These are phyloP conservation scores for Monochamus saltuarius DNA, from an alignment of 1,140 invertebrate genomes.

Conservation along the genomic window DNA sequence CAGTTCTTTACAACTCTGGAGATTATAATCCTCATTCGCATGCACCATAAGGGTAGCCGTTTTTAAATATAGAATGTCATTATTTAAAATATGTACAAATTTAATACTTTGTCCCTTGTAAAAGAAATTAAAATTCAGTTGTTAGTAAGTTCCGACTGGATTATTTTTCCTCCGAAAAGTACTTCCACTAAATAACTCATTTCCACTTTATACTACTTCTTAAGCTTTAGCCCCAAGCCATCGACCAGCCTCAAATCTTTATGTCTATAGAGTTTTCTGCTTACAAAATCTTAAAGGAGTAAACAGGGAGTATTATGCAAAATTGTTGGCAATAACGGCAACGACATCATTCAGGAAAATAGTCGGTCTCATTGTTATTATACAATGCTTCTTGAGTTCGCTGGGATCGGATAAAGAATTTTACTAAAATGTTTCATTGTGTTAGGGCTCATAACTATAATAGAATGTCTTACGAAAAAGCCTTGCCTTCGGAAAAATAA, in stretches of 20 bases:
- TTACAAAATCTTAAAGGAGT: constrained; percentile 29
- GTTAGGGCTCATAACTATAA: constrained; percentile 24
- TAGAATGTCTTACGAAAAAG: constrained; percentile 10
- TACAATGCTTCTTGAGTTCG: constrained; percentile 26
- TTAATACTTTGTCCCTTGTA: too few species aligned
- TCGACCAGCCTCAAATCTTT: constrained; percentile 18
- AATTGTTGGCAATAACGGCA: constrained; percentile 30
- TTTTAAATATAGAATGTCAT: too few species aligned
- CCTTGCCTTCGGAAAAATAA: too few species aligned
- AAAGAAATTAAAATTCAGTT: too few species aligned
- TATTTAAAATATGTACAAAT: too few species aligned
- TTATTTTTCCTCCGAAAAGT: too few species aligned
- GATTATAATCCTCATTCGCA: too few species aligned
- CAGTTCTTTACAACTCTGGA: too few species aligned
- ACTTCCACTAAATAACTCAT: constrained; percentile 11
- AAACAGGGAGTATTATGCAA: constrained; percentile 32
- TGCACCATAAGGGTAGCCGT: too few species aligned
- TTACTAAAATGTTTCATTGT: constrained; percentile 20
- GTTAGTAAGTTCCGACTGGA: too few species aligned
- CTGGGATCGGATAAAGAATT: constrained; percentile 16
- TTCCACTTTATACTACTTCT: constrained; percentile 12
- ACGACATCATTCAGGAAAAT: constrained; percentile 32
- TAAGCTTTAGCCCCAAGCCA: constrained; percentile 2
- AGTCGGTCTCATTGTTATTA: constrained; percentile 25
- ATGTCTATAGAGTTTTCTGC: constrained; percentile 29